phyloP scores from a whole-genome alignment of 2,113 vertebrate genomes.

The Lophotis ruficrista region DNA sequence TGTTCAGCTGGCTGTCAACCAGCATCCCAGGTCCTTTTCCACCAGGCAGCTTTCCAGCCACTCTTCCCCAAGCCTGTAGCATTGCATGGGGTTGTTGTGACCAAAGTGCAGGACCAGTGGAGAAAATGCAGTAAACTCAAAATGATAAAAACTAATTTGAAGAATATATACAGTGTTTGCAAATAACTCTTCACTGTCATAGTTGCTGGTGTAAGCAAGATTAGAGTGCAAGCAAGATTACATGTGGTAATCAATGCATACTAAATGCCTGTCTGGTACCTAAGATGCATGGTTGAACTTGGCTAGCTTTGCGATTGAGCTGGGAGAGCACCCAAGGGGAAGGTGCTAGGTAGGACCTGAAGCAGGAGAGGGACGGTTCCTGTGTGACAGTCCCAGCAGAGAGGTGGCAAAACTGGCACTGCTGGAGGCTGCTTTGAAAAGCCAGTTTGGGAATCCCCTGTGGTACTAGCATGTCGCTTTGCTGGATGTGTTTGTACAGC shows the following conservation, averaged over 20 bases:
- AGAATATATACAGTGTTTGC: background rate
- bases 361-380: background rate
- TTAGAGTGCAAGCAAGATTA: background rate
- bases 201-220: background rate
- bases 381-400: background rate
- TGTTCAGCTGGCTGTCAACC: no score
- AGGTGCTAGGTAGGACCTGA: background rate
- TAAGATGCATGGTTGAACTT: background rate
- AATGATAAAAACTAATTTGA: background rate
- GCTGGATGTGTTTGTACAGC: accelerated
- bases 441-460: background rate
- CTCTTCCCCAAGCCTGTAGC: no score
- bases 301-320: background rate
- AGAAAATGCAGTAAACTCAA: background rate
- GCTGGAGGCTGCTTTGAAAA: background rate
- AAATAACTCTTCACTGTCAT: background rate
- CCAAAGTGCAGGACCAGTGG: no score
- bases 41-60: no score
- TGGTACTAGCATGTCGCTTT: background rate
- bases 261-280: background rate
- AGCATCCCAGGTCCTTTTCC: no score
- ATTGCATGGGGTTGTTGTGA: no score
- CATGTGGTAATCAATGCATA: background rate
- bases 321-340: background rate
- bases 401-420: background rate